These are phyloP conservation scores for Rhagonycha fulva DNA, from an alignment of 2,888 invertebrate species.

Conservation along the genomic window DNA sequence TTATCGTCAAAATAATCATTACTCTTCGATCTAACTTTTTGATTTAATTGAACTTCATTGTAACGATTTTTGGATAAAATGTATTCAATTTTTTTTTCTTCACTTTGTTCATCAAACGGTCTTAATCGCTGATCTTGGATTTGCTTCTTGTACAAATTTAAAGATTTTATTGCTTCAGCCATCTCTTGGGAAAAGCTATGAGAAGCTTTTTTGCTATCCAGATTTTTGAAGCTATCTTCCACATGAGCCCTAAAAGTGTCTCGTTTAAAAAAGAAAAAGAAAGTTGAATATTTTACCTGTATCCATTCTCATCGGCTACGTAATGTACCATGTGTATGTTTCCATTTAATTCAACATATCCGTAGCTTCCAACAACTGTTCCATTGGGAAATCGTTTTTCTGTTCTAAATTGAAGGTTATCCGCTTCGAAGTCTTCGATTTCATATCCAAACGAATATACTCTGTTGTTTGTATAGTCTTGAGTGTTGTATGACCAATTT, in stretches of 20 bases:
- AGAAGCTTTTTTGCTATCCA: not conserved
- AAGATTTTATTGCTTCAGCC: slow-evolving; percentile 24
- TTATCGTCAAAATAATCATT: not conserved
- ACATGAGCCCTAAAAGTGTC: slow-evolving; percentile 31
- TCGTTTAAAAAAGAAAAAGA: not conserved
- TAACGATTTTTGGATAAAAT: not conserved
- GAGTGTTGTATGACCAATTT: slow-evolving; percentile 12
- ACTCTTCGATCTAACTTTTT: not conserved
- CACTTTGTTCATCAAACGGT: slow-evolving; percentile 23
- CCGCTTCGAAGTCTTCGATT: slow-evolving; percentile 64
- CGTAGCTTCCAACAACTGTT: slow-evolving; percentile 73
- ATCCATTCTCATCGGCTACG: slow-evolving; percentile 68
- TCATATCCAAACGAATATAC: slow-evolving; percentile 77
- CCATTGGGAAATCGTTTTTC: slow-evolving; percentile 74
- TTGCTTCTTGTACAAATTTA: slow-evolving; percentile 21
- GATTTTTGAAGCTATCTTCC: slow-evolving; percentile 28
- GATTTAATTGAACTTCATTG: not conserved
- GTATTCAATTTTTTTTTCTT: slow-evolving; percentile 12
- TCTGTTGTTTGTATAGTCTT: slow-evolving; percentile 57
- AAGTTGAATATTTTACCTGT: slow-evolving; percentile 57
- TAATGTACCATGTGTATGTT: slow-evolving; percentile 65
- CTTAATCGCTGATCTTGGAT: slow-evolving; percentile 27
- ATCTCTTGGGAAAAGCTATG: slow-evolving; percentile 27
- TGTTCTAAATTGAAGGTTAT: slow-evolving; percentile 71
- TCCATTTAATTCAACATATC: slow-evolving; percentile 69